Base-by-base conservation (phyloP, 2,113 vertebrate species). In the Ammodytes marinus region DNA sequence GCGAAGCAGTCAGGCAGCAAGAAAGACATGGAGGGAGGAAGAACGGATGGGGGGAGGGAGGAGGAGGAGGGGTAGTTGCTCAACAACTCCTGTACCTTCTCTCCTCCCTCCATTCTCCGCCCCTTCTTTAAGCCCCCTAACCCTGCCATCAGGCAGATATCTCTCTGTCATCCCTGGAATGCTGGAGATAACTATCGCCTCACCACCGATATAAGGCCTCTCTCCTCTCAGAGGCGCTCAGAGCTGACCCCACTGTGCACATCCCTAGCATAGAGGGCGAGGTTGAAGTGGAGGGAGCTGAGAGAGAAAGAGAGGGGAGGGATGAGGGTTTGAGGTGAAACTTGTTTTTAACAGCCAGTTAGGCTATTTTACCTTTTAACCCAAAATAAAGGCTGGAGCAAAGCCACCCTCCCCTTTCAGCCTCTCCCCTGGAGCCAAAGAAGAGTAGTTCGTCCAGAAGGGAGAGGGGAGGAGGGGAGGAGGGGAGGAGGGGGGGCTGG, bases 101-200 rank as follows among this genome's bases (percentile, higher is more conserved):
- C 55, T 80, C 66, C 69, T 79, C 77, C 83, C 81, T 80, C 80
- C 73, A 80, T 72, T 84, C 74, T 53, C 79, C 74, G 53, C 91
- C 85, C 82, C 82, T 88, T 87, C 78, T 81, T 83, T 88, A 89
- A 86, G 80, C 92, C 88, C 90, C 85, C 88, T 86, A 92, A 91
- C 91, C 87, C 87, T 86, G 90, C 93, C 92, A 92, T 92, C 89
- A 91, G 90, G 90, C 91, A 92, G 92, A 92, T 94, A 96, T 93
- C 93, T 91, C 91, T 93, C 92, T 94, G 94, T 96, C 95, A 97
- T 97, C 95, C 96, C 92, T 97, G 96, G 97, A 98, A 97, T 97
- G 97, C 95, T 93, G 94, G 91, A 96, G 96, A 98, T 97, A 97
- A 89, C 96, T 95, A 97, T 97, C 96, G 91, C 95, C 92, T 96